Evolutionary conservation across 2,888 invertebrate genomes (phyloP).

Genomic region (Mesopsocus fuscifrons): DNA sequence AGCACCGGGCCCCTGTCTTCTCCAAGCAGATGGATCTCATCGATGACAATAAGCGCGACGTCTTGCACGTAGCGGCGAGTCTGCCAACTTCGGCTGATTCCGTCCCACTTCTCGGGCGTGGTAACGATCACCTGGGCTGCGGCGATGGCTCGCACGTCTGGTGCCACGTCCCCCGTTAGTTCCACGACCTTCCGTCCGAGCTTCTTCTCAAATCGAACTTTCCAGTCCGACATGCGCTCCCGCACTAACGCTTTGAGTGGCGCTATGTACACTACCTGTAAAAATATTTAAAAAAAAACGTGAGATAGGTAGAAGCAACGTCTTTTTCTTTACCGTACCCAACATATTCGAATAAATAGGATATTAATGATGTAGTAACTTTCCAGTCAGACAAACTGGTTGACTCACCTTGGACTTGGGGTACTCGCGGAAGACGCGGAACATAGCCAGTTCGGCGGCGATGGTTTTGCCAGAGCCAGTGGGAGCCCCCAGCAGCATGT

Average conservation of each 20-base stretch:
- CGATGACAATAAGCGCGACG: slow-evolving; percentile 84
- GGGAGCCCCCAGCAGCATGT: slow-evolving; percentile 85
- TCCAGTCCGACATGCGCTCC: slow-evolving; percentile 94
- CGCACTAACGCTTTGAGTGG: slow-evolving; percentile 94
- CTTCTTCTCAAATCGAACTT: slow-evolving; percentile 47
- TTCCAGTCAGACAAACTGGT: too few relatives aligned
- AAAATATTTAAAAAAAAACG: too few relatives aligned
- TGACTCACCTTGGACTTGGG: slow-evolving; percentile 50
- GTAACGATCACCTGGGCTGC: slow-evolving; percentile 87
- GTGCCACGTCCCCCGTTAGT: slow-evolving; percentile 65
- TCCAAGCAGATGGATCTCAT: slow-evolving; percentile 94
- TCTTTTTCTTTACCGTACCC: too few relatives aligned
- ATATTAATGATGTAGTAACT: too few relatives aligned
- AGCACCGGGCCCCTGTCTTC: slow-evolving; percentile 77
- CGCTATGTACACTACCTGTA: slow-evolving; percentile 87
- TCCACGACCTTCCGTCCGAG: slow-evolving; percentile 78
- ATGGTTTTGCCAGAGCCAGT: slow-evolving; percentile 98
- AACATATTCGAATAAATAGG: too few relatives aligned
- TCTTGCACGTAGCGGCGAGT: slow-evolving; percentile 84
- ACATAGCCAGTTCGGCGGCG: slow-evolving; percentile 93
- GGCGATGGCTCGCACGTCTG: slow-evolving; percentile 66
- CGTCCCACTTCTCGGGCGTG: slow-evolving; percentile 99
- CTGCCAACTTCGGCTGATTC: slow-evolving; percentile 96
- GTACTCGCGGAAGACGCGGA: slow-evolving; percentile 66
- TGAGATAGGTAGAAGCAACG: too few relatives aligned